phyloP scores from a whole-genome alignment of 2,888 invertebrate species.

The Morinoia aosen region DNA sequence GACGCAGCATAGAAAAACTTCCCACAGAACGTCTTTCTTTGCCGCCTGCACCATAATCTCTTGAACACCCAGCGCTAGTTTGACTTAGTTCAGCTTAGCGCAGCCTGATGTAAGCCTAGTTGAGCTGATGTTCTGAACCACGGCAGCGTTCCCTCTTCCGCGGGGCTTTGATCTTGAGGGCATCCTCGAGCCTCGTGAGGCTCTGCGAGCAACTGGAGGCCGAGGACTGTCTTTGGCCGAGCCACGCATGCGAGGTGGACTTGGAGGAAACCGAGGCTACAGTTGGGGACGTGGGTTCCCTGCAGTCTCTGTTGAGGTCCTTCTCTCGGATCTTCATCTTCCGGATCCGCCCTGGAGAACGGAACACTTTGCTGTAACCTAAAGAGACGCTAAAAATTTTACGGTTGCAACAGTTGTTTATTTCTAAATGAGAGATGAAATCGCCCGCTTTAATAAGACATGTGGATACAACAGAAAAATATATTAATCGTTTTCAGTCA shows the following conservation, averaged over 20 bases:
- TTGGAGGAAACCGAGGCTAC: not conserved
- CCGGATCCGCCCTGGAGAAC: not conserved
- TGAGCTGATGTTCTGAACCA: not conserved
- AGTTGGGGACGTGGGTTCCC: not conserved
- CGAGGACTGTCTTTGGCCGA: not conserved
- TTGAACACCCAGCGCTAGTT: not conserved
- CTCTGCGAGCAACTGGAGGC: slow-evolving; percentile 19
- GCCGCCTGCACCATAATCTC: not conserved
- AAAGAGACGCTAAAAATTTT: too few relatives aligned
- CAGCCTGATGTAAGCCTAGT: not conserved
- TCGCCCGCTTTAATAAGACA: too few relatives aligned
- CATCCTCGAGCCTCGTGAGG: slow-evolving; percentile 54
- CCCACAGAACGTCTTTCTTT: not conserved
- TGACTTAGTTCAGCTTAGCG: not conserved
- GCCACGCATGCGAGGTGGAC: not conserved
- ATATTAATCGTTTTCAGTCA: too few relatives aligned
- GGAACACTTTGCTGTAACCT: not conserved
- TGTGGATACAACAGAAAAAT: too few relatives aligned
- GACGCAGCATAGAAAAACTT: not conserved
- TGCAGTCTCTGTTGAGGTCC: slow-evolving; percentile 4
- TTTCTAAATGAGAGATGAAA: too few relatives aligned
- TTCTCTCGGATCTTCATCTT: slow-evolving; percentile 21
- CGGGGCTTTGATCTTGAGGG: slow-evolving; percentile 56
- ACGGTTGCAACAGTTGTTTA: too few relatives aligned
- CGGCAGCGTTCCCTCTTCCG: slow-evolving; percentile 52